These are phyloP conservation scores for Zaprionus lachaisei DNA, from an alignment of 1,140 invertebrate genomes.

Conservation along the genomic window DNA sequence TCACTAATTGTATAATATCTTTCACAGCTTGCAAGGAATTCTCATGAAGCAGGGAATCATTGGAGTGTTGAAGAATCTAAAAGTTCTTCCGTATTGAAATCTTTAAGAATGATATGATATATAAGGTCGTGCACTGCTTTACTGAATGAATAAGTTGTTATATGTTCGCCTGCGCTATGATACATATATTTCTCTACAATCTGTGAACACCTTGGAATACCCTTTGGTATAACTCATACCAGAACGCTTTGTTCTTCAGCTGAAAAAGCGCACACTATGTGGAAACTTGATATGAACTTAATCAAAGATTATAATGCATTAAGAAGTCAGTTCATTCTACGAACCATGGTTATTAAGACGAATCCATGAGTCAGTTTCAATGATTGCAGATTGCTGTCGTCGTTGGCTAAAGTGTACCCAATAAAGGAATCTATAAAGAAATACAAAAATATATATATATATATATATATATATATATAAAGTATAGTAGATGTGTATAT, in stretches of 20 bases:
- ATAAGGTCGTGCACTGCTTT: too few relatives aligned
- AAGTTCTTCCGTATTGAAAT: too few relatives aligned
- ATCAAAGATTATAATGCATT: conserved; percentile 26
- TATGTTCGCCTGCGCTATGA: neutral
- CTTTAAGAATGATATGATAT: too few relatives aligned
- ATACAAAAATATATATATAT: neutral
- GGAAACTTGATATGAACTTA: conserved; percentile 1
- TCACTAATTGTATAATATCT: neutral
- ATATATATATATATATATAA: conserved; percentile 2
- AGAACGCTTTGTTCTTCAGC: neutral
- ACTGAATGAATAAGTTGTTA: neutral
- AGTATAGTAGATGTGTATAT: neutral
- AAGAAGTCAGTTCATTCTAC: conserved; percentile 14
- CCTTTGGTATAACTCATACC: neutral
- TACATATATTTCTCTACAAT: neutral
- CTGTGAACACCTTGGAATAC: neutral
- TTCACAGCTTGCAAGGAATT: neutral
- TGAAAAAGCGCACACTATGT: conserved; percentile 10
- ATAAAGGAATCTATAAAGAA: conserved; percentile 29
- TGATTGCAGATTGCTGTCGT: conserved; percentile 34
- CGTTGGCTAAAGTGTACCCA: conserved; percentile 37
- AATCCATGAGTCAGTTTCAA: conserved; percentile 25
- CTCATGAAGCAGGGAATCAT: too few relatives aligned
- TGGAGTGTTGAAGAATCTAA: too few relatives aligned
- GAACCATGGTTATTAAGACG: conserved; percentile 13